A percentile compares a stretch with the other conserved stretches of the same genome.
Conservation (phyloP, 1,140 invertebrate genomes). For the Drosophila teissieri region DNA sequence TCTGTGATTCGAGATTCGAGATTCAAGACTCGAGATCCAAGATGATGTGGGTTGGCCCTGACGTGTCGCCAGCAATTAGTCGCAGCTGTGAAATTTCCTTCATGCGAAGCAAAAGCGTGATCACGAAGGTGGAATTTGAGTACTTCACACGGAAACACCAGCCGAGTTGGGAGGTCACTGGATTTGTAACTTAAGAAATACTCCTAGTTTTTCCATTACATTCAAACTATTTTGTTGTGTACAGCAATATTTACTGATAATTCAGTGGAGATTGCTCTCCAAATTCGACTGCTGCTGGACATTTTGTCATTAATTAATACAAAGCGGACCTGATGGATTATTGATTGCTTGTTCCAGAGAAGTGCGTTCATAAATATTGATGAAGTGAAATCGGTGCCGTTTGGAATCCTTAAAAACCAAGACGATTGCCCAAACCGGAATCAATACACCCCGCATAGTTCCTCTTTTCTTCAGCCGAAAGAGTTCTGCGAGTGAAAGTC, state of each 20-base stretch:
- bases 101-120: slow-evolving; percentile 25
- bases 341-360: background rate
- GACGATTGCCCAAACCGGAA: background rate
- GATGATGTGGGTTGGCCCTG: slow-evolving; percentile 43
- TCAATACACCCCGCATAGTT: background rate
- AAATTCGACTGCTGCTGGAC: background rate
- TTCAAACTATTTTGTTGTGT: background rate
- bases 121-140: slow-evolving; percentile 27
- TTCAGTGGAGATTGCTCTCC: background rate
- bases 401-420: slow-evolving; percentile 26
- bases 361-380: slow-evolving; percentile 25
- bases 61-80: slow-evolving; percentile 64
- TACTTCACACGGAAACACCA: slow-evolving; percentile 28
- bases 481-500: slow-evolving; percentile 38
- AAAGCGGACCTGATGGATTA: background rate
- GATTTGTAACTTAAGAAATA: background rate
- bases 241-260: background rate
- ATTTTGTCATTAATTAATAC: background rate
- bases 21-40: background rate
- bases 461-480: background rate
- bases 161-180: background rate
- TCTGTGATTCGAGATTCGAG: background rate
- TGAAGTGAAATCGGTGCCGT: slow-evolving; percentile 28
- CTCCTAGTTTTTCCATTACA: background rate
- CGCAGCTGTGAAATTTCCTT: slow-evolving; percentile 43